A percentile compares a stretch with the other conserved stretches of the same genome.
Evolutionary conservation across 1,140 invertebrate genomes (phyloP).

Genomic region (Thaumatotibia leucotreta): DNA sequence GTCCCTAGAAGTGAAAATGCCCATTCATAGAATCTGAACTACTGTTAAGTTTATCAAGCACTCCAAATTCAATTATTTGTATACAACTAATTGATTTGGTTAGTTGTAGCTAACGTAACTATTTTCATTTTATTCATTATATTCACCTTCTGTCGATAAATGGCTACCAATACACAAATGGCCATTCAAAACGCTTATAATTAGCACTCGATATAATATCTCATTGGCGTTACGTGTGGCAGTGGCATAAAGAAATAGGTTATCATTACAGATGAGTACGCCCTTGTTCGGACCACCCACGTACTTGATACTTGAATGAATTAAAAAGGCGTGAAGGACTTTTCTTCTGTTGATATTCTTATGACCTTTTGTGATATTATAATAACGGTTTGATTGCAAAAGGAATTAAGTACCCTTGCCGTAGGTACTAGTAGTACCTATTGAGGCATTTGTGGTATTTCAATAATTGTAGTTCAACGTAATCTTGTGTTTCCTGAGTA

Average conservation of each 20-base stretch:
- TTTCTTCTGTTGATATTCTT: not conserved
- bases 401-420: not conserved
- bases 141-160: not conserved
- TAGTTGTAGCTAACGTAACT: too few relatives aligned
- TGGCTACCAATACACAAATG: not conserved
- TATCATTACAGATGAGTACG: slow-evolving; percentile 2
- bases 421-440: too few relatives aligned
- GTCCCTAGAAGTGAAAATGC: too few relatives aligned
- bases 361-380: not conserved
- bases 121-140: too few relatives aligned
- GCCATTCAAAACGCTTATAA: not conserved
- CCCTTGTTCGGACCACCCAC: slow-evolving; percentile 1
- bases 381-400: not conserved
- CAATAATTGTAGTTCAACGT: too few relatives aligned
- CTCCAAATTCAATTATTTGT: too few relatives aligned
- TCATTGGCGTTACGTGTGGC: not conserved
- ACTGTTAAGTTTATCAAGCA: too few relatives aligned
- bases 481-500: too few relatives aligned
- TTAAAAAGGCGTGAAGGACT: not conserved
- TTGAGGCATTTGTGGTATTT: too few relatives aligned
- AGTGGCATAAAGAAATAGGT: slow-evolving; percentile 5
- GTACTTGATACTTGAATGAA: not conserved
- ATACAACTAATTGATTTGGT: too few relatives aligned
- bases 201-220: not conserved
- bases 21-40: too few relatives aligned